A percentile compares a stretch with the other conserved stretches of the same genome.
Evolutionary conservation across 2,888 invertebrate genomes (phyloP).

Genomic region (Falcaria lacertinaria): DNA sequence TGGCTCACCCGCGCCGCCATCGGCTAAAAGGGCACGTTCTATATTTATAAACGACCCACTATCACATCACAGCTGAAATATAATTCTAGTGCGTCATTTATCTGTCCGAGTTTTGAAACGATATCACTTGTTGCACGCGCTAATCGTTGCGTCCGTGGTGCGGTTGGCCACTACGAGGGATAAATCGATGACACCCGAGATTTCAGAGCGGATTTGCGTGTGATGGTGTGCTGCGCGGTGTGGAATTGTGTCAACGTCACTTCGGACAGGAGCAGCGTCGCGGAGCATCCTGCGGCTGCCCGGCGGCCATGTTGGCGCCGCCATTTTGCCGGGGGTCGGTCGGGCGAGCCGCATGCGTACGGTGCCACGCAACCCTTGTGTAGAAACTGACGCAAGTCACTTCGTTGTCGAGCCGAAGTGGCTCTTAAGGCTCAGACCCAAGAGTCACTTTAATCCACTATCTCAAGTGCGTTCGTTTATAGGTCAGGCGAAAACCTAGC

Average conservation of each 20-base stretch:
- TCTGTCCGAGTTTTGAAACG: slow-evolving; percentile 42
- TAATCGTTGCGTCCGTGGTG: slow-evolving; percentile 41
- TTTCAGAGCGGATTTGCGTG: slow-evolving; percentile 54
- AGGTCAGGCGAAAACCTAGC: slow-evolving; percentile 66
- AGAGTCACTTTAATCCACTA: slow-evolving; percentile 45
- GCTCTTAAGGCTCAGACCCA: slow-evolving; percentile 41
- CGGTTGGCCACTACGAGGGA: slow-evolving; percentile 39
- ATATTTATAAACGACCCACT: slow-evolving; percentile 66
- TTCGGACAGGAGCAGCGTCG: slow-evolving; percentile 65
- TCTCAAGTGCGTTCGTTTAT: slow-evolving; percentile 59
- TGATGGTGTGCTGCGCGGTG: slow-evolving; percentile 58
- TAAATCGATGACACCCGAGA: slow-evolving; percentile 58
- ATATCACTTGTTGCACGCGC: slow-evolving; percentile 77
- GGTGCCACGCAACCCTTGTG: slow-evolving; percentile 64
- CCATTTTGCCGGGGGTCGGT: slow-evolving; percentile 76
- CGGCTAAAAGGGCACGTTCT: slow-evolving; percentile 71
- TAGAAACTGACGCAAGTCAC: slow-evolving; percentile 62
- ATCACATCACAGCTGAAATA: slow-evolving; percentile 62
- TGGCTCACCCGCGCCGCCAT: slow-evolving; percentile 73
- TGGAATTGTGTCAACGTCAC: slow-evolving; percentile 64
- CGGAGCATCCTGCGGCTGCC: slow-evolving; percentile 75
- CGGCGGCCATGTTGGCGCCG: slow-evolving; percentile 79
- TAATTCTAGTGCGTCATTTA: slow-evolving; percentile 50
- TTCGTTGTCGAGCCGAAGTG: slow-evolving; percentile 34
- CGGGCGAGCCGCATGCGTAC: slow-evolving; percentile 76